A percentile compares a stretch with the other conserved stretches of the same genome.
Evolutionary conservation across 2,797 vertebrate species (phyloP).

Genomic region (Oreortyx pictus): DNA sequence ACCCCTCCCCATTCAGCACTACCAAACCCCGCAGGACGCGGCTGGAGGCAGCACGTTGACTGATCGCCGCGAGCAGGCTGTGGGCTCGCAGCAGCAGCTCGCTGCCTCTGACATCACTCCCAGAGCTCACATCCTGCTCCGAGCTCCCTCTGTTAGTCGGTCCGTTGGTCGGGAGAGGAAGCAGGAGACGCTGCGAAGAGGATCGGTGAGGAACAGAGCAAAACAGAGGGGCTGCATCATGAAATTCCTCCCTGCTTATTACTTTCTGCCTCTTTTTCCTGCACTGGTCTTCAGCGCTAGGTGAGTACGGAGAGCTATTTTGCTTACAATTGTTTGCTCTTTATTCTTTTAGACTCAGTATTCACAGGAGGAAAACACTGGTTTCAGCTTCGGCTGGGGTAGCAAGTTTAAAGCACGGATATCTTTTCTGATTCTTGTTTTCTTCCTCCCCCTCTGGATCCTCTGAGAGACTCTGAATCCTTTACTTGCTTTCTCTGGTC

Average conservation of each 20-base stretch:
- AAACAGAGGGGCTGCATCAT: slow-evolving; percentile 55
- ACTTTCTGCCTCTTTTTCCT: slow-evolving; percentile 76
- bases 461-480: background rate
- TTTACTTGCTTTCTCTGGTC: background rate
- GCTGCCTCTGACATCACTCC: slow-evolving; percentile 71
- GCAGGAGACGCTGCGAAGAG: background rate
- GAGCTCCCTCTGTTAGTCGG: background rate
- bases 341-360: background rate
- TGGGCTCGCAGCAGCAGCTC: slow-evolving; percentile 51
- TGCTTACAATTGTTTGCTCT: background rate
- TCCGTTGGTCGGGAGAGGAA: background rate
- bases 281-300: slow-evolving; percentile 75
- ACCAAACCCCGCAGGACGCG: slow-evolving; percentile 52
- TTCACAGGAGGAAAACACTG: background rate
- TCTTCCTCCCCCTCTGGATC: background rate
- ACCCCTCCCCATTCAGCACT: background rate
- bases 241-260: slow-evolving; percentile 76
- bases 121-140: slow-evolving; percentile 36
- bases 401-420: slow-evolving; percentile 21
- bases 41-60: slow-evolving; percentile 26
- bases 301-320: slow-evolving; percentile 70
- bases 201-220: rapidly evolving
- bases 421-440: background rate
- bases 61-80: slow-evolving; percentile 61
- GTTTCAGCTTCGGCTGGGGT: background rate